These are phyloP conservation scores for Cynodonichthys magdalenae DNA, from an alignment of 2,797 vertebrate genomes.

Conservation along the genomic window DNA sequence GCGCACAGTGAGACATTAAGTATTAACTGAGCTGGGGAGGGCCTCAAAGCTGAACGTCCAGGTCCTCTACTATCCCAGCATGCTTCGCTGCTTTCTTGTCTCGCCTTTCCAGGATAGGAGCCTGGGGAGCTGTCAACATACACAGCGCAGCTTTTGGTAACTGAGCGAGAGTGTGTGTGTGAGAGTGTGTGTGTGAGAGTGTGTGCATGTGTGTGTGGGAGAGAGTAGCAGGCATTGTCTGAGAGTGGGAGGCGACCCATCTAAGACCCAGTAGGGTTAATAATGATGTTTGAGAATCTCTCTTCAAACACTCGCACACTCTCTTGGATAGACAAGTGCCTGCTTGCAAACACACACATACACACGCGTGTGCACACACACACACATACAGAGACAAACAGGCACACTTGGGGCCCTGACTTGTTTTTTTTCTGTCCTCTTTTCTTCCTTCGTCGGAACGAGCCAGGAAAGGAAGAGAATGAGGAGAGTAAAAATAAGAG, in stretches of 20 bases:
- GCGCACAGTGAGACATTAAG: slow-evolving; percentile 65
- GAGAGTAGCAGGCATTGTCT: slow-evolving; percentile 18
- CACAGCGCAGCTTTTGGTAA: slow-evolving; percentile 42
- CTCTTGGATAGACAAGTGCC: slow-evolving; percentile 35
- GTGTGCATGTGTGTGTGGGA: slow-evolving; percentile 17
- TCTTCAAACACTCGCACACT: slow-evolving; percentile 55
- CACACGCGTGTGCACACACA: slow-evolving; percentile 8
- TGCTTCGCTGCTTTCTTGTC: slow-evolving; percentile 72
- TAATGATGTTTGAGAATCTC: slow-evolving; percentile 73
- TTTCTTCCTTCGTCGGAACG: slow-evolving; percentile 45
- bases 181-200: slow-evolving; percentile 11
- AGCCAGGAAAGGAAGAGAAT: neutral
- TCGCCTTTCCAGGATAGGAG: slow-evolving; percentile 79
- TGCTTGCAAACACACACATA: slow-evolving; percentile 9
- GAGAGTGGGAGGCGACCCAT: slow-evolving; percentile 51
- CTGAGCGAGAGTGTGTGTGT: slow-evolving; percentile 14
- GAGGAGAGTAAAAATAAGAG: too few species aligned
- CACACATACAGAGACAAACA: neutral
- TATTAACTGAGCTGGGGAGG: slow-evolving; percentile 76
- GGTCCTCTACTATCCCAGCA: slow-evolving; percentile 74
- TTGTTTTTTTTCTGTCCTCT: slow-evolving; percentile 59
- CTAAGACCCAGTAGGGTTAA: slow-evolving; percentile 75
- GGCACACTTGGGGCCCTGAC: slow-evolving; percentile 18
- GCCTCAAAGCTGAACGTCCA: slow-evolving; percentile 66
- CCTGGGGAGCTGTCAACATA: slow-evolving; percentile 78